Base-by-base conservation (phyloP, 2,113 vertebrate genomes). In the Phaethon lepturus region DNA sequence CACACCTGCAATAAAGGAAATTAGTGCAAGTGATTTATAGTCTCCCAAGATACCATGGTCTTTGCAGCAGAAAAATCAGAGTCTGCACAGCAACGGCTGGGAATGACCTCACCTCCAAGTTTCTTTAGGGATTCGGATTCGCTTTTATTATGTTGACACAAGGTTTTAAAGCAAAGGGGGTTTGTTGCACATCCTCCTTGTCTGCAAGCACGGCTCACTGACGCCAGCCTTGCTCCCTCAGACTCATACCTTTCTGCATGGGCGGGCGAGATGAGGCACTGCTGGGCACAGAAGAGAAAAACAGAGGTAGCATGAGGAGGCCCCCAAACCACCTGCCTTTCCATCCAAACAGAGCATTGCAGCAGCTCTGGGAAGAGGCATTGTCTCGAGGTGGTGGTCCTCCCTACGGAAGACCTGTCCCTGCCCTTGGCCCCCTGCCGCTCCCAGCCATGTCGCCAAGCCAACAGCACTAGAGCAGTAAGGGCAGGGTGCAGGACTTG, bases 211-310 rank as follows among this genome's bases (percentile, higher is more conserved):
- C 2, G 5, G 52, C 35, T 68, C 0, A 0, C 64, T 45, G 38
- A 42, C 4, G 8, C 11, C 47, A 78, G 49, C 76, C 23, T 42
- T 17, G 16, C 33, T 60, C 40, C 64, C 52, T 72, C 64, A 81
- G 24, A 40, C 44, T 7, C 45, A 15, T 1, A 8, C 24, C 25
- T 2, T 58, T 31, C 64, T 42, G 63, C 31, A 31, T 6, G 12
- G 53, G 18, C 0, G 2, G 42, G 64, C 1, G 3, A 73, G 18
- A 29, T 2, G 4, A 74, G 25, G 63, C 56, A 28, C n/a, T 16
- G 44, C 60, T 44, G 53, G 58, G 71, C 73, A 75, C 49, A 24
- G 24, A 33, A 19, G 5, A 68, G 56, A 29, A 24, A 35, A 87
- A 9, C 17, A 69, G 19, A 56, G 22, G 55, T 1, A 75, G 45